These are phyloP conservation scores for Exephanes ischioxanthus DNA, from an alignment of 2,888 invertebrate genomes.

Conservation along the genomic window DNA sequence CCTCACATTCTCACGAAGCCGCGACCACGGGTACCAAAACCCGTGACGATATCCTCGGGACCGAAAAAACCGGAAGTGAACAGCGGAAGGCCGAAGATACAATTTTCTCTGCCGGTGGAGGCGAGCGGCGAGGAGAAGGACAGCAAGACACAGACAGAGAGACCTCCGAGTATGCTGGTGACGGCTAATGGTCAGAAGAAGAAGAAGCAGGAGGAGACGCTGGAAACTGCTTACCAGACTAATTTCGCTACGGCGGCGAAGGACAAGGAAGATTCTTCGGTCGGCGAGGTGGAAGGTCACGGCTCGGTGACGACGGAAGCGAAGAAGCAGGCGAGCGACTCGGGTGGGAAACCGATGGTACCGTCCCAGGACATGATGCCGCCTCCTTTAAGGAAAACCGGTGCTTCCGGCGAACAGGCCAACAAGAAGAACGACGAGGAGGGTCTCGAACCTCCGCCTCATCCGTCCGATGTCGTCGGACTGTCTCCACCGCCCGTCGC, in stretches of 20 bases:
- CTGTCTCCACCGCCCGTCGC: constrained; percentile 82
- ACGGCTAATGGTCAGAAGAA: constrained; percentile 72
- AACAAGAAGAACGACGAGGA: constrained; percentile 74
- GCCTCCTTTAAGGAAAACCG: constrained; percentile 74
- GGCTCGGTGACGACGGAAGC: constrained; percentile 56
- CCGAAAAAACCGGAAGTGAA: constrained; percentile 42
- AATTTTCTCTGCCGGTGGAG: constrained; percentile 80
- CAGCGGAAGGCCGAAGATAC: constrained; percentile 72
- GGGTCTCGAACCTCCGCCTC: constrained; percentile 79
- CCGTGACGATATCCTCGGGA: constrained; percentile 77
- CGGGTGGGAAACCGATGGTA: constrained; percentile 70
- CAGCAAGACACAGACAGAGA: constrained; percentile 79
- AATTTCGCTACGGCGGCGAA: constrained; percentile 76
- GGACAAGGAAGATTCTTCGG: constrained; percentile 62
- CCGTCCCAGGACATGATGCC: constrained; percentile 81
- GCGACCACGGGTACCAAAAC: constrained; percentile 77
- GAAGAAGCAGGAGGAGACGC: constrained; percentile 73
- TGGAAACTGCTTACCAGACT: constrained; percentile 78
- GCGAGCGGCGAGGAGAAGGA: constrained; percentile 75
- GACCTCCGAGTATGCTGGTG: constrained; percentile 79
- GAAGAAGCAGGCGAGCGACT: constrained; percentile 53
- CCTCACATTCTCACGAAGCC: constrained; percentile 81
- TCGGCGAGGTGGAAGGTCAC: constrained; percentile 40
- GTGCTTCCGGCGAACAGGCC: constrained; percentile 65
- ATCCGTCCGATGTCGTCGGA: constrained; percentile 80